Percentiles rank a stretch among this genome's conserved stretches.
Conservation (phyloP, 1,140 invertebrate genomes). For the Chlorops oryzae region DNA sequence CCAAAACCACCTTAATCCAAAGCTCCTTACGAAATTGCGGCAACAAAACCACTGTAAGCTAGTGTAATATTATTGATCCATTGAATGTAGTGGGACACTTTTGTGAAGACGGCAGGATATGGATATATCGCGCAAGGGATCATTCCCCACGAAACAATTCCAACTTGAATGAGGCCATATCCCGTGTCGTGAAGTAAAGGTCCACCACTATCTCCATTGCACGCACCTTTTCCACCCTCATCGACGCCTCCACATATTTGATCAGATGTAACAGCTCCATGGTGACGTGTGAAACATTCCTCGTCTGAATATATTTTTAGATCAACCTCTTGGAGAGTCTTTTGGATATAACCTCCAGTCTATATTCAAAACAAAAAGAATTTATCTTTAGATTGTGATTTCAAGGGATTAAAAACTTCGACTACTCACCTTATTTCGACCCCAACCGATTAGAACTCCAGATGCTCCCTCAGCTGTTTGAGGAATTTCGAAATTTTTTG, state of each 20-base stretch:
- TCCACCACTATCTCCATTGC: conserved; percentile 50
- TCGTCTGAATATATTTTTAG: conserved; percentile 43
- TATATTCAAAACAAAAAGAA: conserved; percentile 5
- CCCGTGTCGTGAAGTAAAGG: conserved; percentile 41
- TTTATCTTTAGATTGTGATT: neutral
- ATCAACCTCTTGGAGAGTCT: conserved; percentile 38
- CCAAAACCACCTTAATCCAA: too few relatives aligned
- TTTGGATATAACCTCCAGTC: conserved; percentile 40
- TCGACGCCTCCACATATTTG: conserved; percentile 48
- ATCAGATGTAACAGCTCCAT: conserved; percentile 23
- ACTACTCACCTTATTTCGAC: conserved; percentile 30
- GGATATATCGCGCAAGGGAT: conserved; percentile 37
- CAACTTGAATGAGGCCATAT: conserved; percentile 28
- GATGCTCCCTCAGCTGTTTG: conserved; percentile 23
- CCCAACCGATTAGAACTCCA: conserved; percentile 40
- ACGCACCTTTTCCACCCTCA: conserved; percentile 50
- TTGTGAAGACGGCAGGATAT: conserved; percentile 47
- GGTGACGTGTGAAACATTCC: conserved; percentile 34
- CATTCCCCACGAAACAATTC: conserved; percentile 42
- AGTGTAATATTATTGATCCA: too few relatives aligned
- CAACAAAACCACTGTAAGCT: too few relatives aligned
- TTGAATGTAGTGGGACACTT: conserved; percentile 41
- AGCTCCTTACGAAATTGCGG: too few relatives aligned
- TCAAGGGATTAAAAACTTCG: neutral
- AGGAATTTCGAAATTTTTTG: conserved; percentile 21